Conservation (phyloP, 2,888 invertebrate genomes). For the Desoria tigrina region DNA sequence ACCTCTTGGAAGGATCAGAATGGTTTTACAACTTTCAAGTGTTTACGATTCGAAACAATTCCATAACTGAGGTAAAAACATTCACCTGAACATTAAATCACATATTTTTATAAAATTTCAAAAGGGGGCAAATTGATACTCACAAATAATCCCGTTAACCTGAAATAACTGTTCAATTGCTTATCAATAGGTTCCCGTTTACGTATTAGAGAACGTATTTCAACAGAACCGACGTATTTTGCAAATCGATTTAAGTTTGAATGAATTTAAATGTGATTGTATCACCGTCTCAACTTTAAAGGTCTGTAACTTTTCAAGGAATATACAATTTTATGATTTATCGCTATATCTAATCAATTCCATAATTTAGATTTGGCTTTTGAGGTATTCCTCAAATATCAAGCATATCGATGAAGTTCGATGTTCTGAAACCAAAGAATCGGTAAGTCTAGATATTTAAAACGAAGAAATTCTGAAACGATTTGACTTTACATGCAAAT, state of each 20-base stretch:
- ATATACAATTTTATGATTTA: not conserved
- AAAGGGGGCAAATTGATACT: not conserved
- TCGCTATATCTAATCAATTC: not conserved
- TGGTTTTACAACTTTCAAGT: constrained; percentile 77
- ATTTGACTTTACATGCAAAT: not conserved
- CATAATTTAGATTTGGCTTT: constrained; percentile 58
- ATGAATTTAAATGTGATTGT: constrained; percentile 83
- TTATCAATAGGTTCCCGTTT: constrained; percentile 69
- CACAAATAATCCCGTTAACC: not conserved
- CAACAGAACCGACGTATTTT: constrained; percentile 63
- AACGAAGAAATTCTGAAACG: not conserved
- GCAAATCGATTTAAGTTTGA: constrained; percentile 56
- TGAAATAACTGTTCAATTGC: not conserved
- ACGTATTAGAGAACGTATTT: constrained; percentile 76
- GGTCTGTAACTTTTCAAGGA: constrained; percentile 57
- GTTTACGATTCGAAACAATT: constrained; percentile 74
- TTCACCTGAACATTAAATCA: not conserved
- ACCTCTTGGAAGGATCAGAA: constrained; percentile 72
- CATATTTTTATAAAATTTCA: not conserved
- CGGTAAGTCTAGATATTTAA: constrained; percentile 28
- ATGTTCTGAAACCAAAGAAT: constrained; percentile 65
- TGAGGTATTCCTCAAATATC: constrained; percentile 67
- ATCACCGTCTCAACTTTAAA: constrained; percentile 76
- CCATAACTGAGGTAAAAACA: constrained; percentile 66
- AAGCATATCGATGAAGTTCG: constrained; percentile 70